These are phyloP conservation scores for Eolophus roseicapilla DNA, from an alignment of 2,113 vertebrate species.

Conservation along the genomic window DNA sequence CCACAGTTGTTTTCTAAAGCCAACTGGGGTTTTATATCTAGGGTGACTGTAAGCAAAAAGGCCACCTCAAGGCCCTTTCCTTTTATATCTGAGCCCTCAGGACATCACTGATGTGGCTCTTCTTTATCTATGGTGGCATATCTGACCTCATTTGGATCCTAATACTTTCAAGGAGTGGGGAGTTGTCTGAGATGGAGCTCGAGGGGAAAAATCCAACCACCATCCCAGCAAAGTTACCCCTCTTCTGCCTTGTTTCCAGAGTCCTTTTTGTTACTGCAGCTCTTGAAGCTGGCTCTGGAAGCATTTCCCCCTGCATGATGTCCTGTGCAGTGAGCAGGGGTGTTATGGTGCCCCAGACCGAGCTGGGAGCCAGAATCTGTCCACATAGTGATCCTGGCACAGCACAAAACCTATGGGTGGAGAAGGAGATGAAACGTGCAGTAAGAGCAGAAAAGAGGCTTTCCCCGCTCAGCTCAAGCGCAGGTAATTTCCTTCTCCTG, in stretches of 20 bases:
- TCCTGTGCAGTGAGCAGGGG: accelerated
- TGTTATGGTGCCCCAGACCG: neutral
- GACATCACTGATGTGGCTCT: neutral
- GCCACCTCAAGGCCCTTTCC: neutral
- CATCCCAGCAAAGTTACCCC: neutral
- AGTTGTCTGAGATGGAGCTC: neutral
- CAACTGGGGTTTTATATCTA: neutral
- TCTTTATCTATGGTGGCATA: neutral
- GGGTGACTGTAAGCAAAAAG: neutral
- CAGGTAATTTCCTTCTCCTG: neutral
- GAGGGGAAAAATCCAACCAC: neutral
- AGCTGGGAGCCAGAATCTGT: neutral
- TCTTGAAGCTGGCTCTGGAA: neutral
- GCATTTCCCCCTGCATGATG: neutral
- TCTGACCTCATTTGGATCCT: neutral
- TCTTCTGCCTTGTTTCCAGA: neutral
- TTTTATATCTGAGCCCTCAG: neutral
- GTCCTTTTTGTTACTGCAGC: neutral
- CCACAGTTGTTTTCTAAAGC: neutral
- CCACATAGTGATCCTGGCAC: no score
- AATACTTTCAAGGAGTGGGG: neutral
- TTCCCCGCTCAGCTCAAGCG: neutral
- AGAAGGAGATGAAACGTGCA: neutral
- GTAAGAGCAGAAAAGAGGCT: neutral
- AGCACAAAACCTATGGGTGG: neutral